These are phyloP conservation scores for Pogonognathellus flavescens DNA, from an alignment of 1,140 invertebrate species.

Conservation along the genomic window DNA sequence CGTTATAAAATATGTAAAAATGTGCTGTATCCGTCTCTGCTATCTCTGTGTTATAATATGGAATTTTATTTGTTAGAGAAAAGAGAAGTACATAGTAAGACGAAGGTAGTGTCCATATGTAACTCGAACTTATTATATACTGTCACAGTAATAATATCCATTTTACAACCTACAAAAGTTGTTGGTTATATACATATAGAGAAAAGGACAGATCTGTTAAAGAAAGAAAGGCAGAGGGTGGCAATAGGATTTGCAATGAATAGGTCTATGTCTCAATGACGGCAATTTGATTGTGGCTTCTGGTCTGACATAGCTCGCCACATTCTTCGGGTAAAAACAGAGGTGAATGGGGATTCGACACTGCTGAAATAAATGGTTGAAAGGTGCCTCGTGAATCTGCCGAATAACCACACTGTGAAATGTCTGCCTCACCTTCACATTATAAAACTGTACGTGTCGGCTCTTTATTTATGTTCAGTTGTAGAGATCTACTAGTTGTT, in stretches of 20 bases:
- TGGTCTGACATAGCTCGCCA: background rate
- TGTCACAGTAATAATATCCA: background rate
- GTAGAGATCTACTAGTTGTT: background rate
- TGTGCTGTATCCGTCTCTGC: no score
- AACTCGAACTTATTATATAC: no score
- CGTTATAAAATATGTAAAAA: no score
- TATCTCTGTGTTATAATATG: no score
- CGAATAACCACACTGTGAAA: background rate
- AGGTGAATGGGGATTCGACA: background rate
- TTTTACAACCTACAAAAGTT: background rate
- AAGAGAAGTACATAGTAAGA: background rate
- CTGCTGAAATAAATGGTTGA: background rate
- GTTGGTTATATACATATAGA: background rate
- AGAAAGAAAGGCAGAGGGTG: background rate
- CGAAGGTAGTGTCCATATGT: background rate
- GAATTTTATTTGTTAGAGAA: background rate
- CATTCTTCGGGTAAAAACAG: constrained; percentile 14
- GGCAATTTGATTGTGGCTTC: constrained; percentile 8
- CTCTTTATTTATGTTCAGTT: background rate
- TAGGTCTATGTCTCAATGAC: constrained; percentile 5
- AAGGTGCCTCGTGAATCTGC: constrained; percentile 4
- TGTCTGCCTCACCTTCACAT: background rate
- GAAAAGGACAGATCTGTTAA: background rate
- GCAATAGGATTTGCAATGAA: constrained; percentile 22
- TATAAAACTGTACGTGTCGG: no score